Percentiles rank a stretch among this genome's conserved stretches.
Conservation (phyloP, 2,113 vertebrate species). For the Gadus macrocephalus region DNA sequence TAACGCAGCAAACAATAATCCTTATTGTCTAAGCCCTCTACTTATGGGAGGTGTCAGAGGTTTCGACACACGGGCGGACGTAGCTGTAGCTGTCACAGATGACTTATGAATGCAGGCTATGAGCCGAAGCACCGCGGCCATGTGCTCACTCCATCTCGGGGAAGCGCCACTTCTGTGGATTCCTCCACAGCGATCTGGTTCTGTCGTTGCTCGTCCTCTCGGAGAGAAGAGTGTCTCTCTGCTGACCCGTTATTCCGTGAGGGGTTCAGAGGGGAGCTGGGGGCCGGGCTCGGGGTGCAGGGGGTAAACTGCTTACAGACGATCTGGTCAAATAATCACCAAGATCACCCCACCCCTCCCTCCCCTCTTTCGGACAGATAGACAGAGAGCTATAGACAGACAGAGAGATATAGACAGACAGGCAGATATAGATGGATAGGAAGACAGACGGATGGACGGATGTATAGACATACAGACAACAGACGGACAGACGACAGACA, state of each 20-base stretch:
- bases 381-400: conserved; percentile 19
- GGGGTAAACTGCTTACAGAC: conserved; percentile 32
- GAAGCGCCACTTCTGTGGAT: conserved; percentile 61
- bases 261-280: conserved; percentile 19
- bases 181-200: conserved; percentile 67
- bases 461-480: conserved; percentile 8
- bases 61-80: conserved; percentile 44
- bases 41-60: conserved; percentile 5
- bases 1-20: conserved; percentile 23
- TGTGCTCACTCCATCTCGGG: conserved; percentile 65
- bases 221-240: conserved; percentile 48
- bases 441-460: conserved; percentile 1
- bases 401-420: conserved; percentile 11
- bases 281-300: not conserved
- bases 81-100: conserved; percentile 49
- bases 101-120: conserved; percentile 55
- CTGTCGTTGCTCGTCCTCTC: conserved; percentile 65
- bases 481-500: not conserved
- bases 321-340: not conserved
- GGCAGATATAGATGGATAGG: conserved; percentile 6
- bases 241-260: conserved; percentile 28
- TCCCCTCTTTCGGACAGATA: conserved; percentile 3
- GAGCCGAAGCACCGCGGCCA: conserved; percentile 51
- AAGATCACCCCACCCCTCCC: not conserved
- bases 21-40: conserved; percentile 20